Percentiles rank a stretch among this genome's conserved stretches.
Evolutionary conservation across 2,797 vertebrate genomes (phyloP).

Genomic region (Bryconaethiops microstoma): DNA sequence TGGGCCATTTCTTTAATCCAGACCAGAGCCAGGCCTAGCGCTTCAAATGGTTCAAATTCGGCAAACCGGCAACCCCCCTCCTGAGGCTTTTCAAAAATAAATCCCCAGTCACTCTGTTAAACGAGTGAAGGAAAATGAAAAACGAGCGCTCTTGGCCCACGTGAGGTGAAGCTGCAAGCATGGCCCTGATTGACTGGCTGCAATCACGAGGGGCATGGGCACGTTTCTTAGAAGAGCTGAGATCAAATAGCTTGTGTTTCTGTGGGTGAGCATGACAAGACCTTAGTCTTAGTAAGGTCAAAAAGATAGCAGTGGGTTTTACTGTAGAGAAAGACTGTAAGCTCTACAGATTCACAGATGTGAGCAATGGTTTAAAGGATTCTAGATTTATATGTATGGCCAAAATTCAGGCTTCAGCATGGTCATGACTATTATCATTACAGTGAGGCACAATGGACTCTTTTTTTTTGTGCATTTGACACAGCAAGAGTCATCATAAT

Average conservation of each 20-base stretch:
- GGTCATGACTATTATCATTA: no score
- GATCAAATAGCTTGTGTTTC: constrained; percentile 17
- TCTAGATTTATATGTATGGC: neutral
- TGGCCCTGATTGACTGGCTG: constrained; percentile 15
- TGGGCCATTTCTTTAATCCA: constrained; percentile 73
- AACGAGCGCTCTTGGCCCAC: constrained; percentile 63
- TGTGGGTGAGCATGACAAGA: neutral
- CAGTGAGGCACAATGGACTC: no score
- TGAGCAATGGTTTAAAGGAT: neutral
- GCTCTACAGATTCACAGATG: neutral
- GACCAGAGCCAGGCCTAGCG: constrained; percentile 67
- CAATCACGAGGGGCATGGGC: neutral
- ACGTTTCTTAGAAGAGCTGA: neutral
- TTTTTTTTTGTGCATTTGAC: no score
- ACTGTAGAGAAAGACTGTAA: neutral
- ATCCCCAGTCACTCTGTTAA: constrained; percentile 68
- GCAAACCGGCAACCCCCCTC: constrained; percentile 71
- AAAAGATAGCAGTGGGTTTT: neutral
- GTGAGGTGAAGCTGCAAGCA: constrained; percentile 24
- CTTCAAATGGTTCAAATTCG: constrained; percentile 79
- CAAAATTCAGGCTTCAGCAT: neutral
- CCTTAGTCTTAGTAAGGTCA: neutral
- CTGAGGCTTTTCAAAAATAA: constrained; percentile 72
- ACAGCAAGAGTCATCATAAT: no score
- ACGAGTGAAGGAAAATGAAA: constrained; percentile 67